Conservation (phyloP, 1,140 invertebrate genomes). For the Pseudomyrmex gracilis region DNA sequence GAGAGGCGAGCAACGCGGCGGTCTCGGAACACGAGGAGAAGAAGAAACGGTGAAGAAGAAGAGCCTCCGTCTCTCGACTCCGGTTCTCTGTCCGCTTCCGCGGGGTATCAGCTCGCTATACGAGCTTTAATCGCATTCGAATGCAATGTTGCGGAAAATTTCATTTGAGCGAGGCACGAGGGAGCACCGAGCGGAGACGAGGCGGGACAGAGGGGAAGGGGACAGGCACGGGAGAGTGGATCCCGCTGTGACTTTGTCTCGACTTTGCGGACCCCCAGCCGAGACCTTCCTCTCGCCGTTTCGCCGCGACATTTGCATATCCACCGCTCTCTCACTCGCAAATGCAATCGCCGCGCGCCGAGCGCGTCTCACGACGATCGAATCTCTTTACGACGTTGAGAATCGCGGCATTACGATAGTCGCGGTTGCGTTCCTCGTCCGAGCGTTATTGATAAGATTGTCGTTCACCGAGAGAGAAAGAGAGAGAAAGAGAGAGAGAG, state of each 20-base stretch:
- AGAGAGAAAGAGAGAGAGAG: too few species aligned
- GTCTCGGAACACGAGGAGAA: constrained; percentile 39
- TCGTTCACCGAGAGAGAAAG: constrained; percentile 12
- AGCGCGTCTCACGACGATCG: constrained; percentile 42
- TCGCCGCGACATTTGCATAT: constrained; percentile 81
- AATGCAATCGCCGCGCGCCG: constrained; percentile 61
- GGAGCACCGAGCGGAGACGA: background rate
- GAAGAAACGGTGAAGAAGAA: constrained; percentile 57
- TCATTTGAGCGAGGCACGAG: constrained; percentile 81
- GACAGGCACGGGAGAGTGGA: constrained; percentile 60
- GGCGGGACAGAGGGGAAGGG: constrained; percentile 17
- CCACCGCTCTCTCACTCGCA: constrained; percentile 71
- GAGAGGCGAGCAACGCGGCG: constrained; percentile 39
- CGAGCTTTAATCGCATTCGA: constrained; percentile 85
- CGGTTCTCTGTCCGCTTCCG: constrained; percentile 77
- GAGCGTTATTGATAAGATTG: constrained; percentile 57
- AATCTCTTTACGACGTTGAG: constrained; percentile 68
- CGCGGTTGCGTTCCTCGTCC: background rate
- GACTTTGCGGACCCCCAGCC: constrained; percentile 78
- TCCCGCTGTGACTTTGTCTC: constrained; percentile 85
- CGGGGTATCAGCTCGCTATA: constrained; percentile 77
- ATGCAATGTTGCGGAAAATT: constrained; percentile 86
- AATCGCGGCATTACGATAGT: constrained; percentile 67
- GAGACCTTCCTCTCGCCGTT: constrained; percentile 53
- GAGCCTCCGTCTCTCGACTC: constrained; percentile 30